Evolutionary conservation across 2,797 vertebrate species (phyloP).

Genomic region (Epinephelus coioides): DNA sequence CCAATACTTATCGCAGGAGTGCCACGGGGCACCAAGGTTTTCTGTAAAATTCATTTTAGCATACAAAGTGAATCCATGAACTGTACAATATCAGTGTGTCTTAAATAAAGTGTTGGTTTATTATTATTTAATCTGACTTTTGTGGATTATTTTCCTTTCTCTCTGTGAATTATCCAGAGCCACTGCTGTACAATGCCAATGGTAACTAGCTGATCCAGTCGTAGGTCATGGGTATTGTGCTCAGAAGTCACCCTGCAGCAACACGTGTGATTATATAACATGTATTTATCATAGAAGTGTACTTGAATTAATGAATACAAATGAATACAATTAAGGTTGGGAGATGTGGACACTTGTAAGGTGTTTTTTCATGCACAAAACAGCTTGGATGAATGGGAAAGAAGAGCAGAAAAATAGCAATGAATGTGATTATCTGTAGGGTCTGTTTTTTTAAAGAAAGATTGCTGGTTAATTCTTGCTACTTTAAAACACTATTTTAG

Average conservation of each 20-base stretch:
- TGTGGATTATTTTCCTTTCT: background rate
- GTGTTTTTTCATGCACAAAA: slow-evolving; percentile 7
- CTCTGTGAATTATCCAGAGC: background rate
- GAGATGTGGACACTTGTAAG: background rate
- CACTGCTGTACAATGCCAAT: background rate
- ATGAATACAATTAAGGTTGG: background rate
- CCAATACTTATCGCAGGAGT: slow-evolving; percentile 41
- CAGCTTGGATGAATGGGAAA: slow-evolving; percentile 11
- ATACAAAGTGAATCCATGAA: slow-evolving; percentile 38
- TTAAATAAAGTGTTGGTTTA: slow-evolving; percentile 78
- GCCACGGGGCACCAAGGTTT: slow-evolving; percentile 28
- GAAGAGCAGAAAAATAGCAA: slow-evolving; percentile 19
- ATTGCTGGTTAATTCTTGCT: background rate
- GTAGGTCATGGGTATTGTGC: slow-evolving; percentile 8
- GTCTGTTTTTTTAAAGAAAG: slow-evolving; percentile 18
- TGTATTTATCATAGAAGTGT: slow-evolving; percentile 10
- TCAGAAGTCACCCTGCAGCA: background rate
- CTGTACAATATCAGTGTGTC: slow-evolving; percentile 63
- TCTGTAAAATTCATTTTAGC: slow-evolving; percentile 52
- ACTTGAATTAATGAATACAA: background rate
- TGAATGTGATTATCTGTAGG: slow-evolving; percentile 28
- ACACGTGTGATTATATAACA: slow-evolving; percentile 30
- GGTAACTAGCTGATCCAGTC: background rate
- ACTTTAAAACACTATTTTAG: slow-evolving; percentile 29
- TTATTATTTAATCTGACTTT: slow-evolving; percentile 30